These are phyloP conservation scores for Synanthedon myopaeformis DNA, from an alignment of 2,888 invertebrate species.

Conservation along the genomic window DNA sequence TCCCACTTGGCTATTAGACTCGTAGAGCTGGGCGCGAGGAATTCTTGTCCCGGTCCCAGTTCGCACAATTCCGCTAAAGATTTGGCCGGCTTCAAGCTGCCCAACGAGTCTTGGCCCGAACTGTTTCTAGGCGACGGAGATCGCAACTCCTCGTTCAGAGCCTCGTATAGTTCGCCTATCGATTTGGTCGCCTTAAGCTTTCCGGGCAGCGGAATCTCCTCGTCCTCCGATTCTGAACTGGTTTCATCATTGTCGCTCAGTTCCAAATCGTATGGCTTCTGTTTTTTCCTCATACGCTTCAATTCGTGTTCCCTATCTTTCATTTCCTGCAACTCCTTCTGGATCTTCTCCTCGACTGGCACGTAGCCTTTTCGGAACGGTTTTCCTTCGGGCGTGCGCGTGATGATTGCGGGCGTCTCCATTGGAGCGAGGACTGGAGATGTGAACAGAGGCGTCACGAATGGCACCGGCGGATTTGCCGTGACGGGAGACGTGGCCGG, in stretches of 20 bases:
- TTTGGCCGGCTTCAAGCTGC: conserved; percentile 74
- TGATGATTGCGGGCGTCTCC: conserved; percentile 52
- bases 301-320: conserved; percentile 84
- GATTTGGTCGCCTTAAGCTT: conserved; percentile 75
- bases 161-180: conserved; percentile 75
- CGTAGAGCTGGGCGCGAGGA: conserved; percentile 76
- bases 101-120: conserved; percentile 54
- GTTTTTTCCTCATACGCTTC: conserved; percentile 75
- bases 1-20: conserved; percentile 86
- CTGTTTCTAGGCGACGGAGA: conserved; percentile 60
- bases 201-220: conserved; percentile 71
- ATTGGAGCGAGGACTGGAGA: conserved; percentile 15
- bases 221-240: conserved; percentile 69
- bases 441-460: conserved; percentile 40
- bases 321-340: conserved; percentile 87
- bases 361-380: conserved; percentile 81
- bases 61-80: conserved; percentile 78
- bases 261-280: conserved; percentile 73
- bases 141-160: conserved; percentile 56
- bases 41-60: conserved; percentile 72
- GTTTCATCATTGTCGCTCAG: conserved; percentile 72
- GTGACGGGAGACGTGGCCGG: conserved; percentile 35
- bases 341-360: conserved; percentile 90
- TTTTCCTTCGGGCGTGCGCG: conserved; percentile 72
- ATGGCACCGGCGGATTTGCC: conserved; percentile 28